Percentiles rank a stretch among this genome's conserved stretches.
phyloP scores from a whole-genome alignment of 2,113 vertebrate genomes.

The Sula dactylatra region DNA sequence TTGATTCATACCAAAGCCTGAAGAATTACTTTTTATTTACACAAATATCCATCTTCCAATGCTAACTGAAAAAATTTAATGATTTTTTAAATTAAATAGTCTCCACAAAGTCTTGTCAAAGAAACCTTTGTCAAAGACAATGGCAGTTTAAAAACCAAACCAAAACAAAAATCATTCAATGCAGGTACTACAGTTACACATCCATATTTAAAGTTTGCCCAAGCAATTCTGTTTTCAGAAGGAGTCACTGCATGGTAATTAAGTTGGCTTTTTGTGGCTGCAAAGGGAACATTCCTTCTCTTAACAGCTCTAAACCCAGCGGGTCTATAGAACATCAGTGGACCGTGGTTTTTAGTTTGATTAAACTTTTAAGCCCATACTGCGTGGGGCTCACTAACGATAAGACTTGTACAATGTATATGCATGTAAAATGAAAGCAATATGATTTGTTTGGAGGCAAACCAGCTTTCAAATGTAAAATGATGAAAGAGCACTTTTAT shows the following conservation, averaged over 20 bases:
- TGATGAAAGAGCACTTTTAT: neutral
- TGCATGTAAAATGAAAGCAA: neutral
- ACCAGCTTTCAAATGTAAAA: neutral
- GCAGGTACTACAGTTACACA: neutral
- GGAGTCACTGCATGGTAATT: neutral
- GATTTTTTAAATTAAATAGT: neutral
- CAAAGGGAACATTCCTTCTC: conserved; percentile 4
- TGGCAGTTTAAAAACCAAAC: neutral
- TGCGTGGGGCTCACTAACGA: neutral
- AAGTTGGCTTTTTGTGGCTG: neutral
- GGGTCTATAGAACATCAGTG: neutral
- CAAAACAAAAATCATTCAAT: neutral
- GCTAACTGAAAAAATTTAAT: neutral
- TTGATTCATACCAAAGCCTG: neutral
- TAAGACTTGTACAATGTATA: neutral
- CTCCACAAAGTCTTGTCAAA: neutral
- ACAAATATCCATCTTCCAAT: neutral
- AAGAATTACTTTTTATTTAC: neutral
- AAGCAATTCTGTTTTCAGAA: neutral
- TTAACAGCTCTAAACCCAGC: neutral
- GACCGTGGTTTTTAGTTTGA: neutral
- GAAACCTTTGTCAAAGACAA: neutral
- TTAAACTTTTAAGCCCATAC: conserved; percentile 32
- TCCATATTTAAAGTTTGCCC: neutral
- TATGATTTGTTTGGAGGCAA: conserved; percentile 7